Base-by-base conservation (phyloP, 2,797 vertebrate species). In the Parotocinclus haroldoi region DNA sequence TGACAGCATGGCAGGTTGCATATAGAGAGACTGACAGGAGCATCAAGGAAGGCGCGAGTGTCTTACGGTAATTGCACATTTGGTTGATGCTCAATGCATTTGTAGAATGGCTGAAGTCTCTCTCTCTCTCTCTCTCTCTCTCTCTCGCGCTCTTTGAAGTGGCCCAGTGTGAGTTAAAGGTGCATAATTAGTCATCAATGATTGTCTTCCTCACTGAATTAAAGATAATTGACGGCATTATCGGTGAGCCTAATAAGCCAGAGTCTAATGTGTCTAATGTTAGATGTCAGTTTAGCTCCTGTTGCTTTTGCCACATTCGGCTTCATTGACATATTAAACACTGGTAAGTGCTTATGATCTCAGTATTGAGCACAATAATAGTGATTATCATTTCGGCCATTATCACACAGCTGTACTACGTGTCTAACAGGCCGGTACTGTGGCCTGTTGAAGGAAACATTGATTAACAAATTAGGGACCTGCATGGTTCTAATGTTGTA, bases 1-100 rank as follows among this genome's bases (percentile, higher is more conserved):
- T 68, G 62, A 58, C 37, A 42, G 54, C 27, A 44, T 52, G 48
- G 67, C 58, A 14, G 53, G 7, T 13, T 16, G 52, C 50, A 59
- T 70, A 63, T 62, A 68, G 56, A 65, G 62, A 27, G 46, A 46
- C 46, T 62, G 50, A 55, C 66, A 10, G 12, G 17, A 69, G 17
- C 38, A 42, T 60, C 42, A 42, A 37, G 40, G 55, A 27, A 36
- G 36, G 56, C 50, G 37, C 36, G 62, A 49, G 56, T 17, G 16
- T 13, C 16, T 39, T 27, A 65, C 68, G 48, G 44, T 60, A 62
- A 51, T 56, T 44, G 17, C 40, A 45, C 50, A 54, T 54, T 45
- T 45, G 50, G 38, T 54, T n/a, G 17, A 2, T n/a, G 12, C 12
- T 48, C 9, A 12, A 1, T 48, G 6, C 45, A 11, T 48, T 11